Evolutionary conservation across 2,113 vertebrate species (phyloP), one percentile per base, ranked within the genome.

Genomic region (Semicossyphus pulcher): DNA sequence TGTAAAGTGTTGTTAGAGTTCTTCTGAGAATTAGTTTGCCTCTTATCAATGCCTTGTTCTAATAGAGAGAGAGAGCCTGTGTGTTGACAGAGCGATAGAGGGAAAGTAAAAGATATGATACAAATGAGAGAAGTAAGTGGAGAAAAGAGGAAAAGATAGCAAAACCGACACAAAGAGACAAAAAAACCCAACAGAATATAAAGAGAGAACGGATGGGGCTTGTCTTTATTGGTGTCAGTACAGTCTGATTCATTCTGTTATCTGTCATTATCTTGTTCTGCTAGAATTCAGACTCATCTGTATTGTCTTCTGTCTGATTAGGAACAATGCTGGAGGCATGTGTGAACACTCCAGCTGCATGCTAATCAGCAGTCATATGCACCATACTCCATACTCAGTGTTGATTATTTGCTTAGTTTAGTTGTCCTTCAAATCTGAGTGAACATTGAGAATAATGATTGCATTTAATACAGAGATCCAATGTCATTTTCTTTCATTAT

Each of bases 231-330:
- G 52, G 53, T 81, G 56, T 72, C 61, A 60, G 70, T 74, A 78
- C 56, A 73, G 61, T 68, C 25, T 59, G 65, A 70, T 53, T 75
- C 58, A 28, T 61, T 71, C 67, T 74, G 39, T 47, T 79, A 81
- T 88, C 81, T 57, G 72, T 66, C 72, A 81, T 88, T 66, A 84
- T 81, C 70, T 81, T 59, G 53, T 84, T 76, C 65, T 39, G 49
- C 51, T 14, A 60, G 86, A 65, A 78, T 76, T 81, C 74, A 69
- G 32, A 42, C 62, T 75, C 65, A 67, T 81, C 77, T 81, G 62
- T 76, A 83, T 76, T 78, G 78, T 84, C 78, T 73, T 81, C 44
- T 39, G 58, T 37, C 72, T 81, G 83, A 86, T 86, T 76, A 73
- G 63, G 39, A 73, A 51, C 78, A 63, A 49, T n/a, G 62, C 75